Evolutionary conservation across 2,888 invertebrate genomes (phyloP).

Genomic region (Cerastis rubricosa): DNA sequence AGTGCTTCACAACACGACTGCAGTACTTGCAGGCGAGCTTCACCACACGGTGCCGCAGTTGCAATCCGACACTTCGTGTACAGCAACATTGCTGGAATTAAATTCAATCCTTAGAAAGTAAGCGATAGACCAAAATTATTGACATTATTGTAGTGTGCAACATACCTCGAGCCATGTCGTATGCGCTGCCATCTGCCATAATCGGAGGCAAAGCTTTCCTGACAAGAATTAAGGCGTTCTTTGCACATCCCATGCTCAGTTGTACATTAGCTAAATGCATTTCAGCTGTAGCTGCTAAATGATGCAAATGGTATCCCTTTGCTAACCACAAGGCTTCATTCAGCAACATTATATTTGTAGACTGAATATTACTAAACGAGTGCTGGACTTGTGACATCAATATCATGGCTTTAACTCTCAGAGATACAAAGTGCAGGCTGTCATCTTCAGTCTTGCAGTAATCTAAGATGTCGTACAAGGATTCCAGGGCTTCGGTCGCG

Average conservation of each 20-base stretch:
- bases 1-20: slow-evolving; percentile 91
- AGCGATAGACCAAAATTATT: slow-evolving; percentile 3
- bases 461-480: slow-evolving; percentile 88
- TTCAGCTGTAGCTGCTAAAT: slow-evolving; percentile 93
- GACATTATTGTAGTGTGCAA: not conserved
- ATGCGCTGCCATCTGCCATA: slow-evolving; percentile 95
- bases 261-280: slow-evolving; percentile 95
- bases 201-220: slow-evolving; percentile 93
- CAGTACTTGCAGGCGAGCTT: slow-evolving; percentile 88
- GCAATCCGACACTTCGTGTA: slow-evolving; percentile 95
- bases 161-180: slow-evolving; percentile 94
- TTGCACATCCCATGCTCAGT: slow-evolving; percentile 94
- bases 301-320: slow-evolving; percentile 94
- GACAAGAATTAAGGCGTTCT: slow-evolving; percentile 93
- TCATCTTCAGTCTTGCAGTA: slow-evolving; percentile 89
- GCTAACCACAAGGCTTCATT: slow-evolving; percentile 94
- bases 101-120: not conserved
- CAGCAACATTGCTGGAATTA: slow-evolving; percentile 90
- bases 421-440: slow-evolving; percentile 88
- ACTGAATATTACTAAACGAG: slow-evolving; percentile 90
- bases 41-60: slow-evolving; percentile 88
- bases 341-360: slow-evolving; percentile 90
- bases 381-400: slow-evolving; percentile 92
- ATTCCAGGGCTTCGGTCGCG: slow-evolving; percentile 84
- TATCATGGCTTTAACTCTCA: slow-evolving; percentile 93